Conservation (phyloP, 2,113 vertebrate genomes). For the Psilopogon haemacephalus region DNA sequence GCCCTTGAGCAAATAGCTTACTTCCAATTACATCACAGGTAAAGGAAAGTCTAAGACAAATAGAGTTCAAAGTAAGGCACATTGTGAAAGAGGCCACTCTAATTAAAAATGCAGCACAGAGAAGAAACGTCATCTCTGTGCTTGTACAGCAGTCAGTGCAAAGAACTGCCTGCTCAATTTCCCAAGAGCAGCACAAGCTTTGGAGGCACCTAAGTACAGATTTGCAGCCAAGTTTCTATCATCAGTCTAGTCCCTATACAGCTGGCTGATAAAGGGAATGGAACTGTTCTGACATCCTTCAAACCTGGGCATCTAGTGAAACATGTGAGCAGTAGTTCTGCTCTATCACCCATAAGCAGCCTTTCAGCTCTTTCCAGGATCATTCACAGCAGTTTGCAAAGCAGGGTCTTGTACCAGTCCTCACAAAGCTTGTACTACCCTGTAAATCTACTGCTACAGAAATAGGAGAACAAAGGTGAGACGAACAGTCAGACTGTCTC, state of each 20-base stretch:
- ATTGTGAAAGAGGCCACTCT: background rate
- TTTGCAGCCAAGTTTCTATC: background rate
- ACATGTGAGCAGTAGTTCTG: background rate
- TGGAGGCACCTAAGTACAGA: background rate
- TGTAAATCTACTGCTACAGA: background rate
- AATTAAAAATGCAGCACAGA: background rate
- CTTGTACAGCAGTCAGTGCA: background rate
- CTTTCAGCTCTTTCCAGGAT: background rate
- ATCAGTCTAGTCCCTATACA: background rate
- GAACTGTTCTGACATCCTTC: background rate
- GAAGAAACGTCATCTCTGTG: background rate
- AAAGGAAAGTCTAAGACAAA: background rate
- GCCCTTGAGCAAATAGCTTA: conserved; percentile 10
- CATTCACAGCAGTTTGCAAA: background rate
- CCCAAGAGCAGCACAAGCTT: background rate
- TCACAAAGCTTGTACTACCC: background rate
- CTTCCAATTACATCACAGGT: background rate
- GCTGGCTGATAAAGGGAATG: background rate
- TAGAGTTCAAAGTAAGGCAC: background rate
- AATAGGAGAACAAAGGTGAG: background rate
- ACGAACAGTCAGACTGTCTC: accelerated
- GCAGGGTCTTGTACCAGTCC: background rate
- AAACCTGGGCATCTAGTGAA: background rate
- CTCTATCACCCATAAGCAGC: background rate
- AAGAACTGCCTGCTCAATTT: background rate